Evolutionary conservation across 1,140 invertebrate genomes (phyloP).

Genomic region (Neodiprion virginianus): DNA sequence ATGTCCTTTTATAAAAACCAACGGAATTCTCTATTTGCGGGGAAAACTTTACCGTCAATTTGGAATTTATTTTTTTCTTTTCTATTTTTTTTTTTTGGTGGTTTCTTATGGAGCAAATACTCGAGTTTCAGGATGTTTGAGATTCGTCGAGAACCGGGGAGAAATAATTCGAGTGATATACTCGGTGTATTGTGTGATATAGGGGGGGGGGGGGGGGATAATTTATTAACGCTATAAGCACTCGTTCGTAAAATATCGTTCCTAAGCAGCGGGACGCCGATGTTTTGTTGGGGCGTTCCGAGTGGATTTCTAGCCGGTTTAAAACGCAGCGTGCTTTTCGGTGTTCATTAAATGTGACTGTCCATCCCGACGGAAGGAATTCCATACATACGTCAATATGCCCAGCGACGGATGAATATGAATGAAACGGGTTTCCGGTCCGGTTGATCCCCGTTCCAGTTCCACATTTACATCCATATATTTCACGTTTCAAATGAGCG

Average conservation of each 20-base stretch:
- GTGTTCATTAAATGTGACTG: constrained; percentile 42
- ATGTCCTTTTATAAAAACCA: no score
- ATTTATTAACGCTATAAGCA: neutral
- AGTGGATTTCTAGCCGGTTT: neutral
- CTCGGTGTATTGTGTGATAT: no score
- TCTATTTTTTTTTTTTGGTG: no score
- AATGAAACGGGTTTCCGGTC: constrained; percentile 43
- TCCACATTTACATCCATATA: constrained; percentile 5
- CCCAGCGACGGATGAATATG: constrained; percentile 38
- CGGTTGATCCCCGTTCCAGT: constrained; percentile 27
- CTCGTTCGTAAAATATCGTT: constrained; percentile 1
- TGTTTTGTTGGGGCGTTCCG: neutral
- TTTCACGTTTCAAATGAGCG: neutral
- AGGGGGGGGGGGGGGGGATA: neutral
- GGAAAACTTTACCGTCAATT: no score
- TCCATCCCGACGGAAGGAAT: constrained; percentile 39
- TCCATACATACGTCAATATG: constrained; percentile 33
- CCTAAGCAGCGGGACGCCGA: neutral
- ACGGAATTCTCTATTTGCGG: no score
- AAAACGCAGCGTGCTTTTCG: neutral
- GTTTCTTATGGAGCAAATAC: no score
- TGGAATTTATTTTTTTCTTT: no score
- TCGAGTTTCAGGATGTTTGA: no score
- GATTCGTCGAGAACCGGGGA: no score
- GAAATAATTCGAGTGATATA: no score